phyloP scores from a whole-genome alignment of 2,888 invertebrate genomes.

The Lottia scabra region DNA sequence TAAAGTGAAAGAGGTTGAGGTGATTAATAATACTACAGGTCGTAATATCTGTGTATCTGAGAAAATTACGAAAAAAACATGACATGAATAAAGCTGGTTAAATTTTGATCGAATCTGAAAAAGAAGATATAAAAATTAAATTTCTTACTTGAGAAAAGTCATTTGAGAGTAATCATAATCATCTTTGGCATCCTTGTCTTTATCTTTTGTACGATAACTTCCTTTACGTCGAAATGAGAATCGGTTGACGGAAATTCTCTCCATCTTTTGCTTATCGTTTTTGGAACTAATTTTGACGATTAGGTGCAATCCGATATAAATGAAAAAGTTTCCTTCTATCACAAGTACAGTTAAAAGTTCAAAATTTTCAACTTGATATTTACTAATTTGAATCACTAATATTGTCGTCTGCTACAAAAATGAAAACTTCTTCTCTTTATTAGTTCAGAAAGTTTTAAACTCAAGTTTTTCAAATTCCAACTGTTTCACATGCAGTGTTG shows the following conservation, averaged over 20 bases:
- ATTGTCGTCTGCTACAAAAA: no score
- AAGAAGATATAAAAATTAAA: neutral
- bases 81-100: no score
- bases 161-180: constrained; percentile 42
- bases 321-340: no score
- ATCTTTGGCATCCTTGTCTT: constrained; percentile 40
- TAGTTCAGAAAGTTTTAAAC: no score
- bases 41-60: no score
- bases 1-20: no score
- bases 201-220: constrained; percentile 53
- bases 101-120: neutral
- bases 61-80: no score
- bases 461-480: no score
- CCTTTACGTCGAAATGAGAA: constrained; percentile 63
- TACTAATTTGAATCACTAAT: neutral
- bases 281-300: neutral
- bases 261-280: constrained; percentile 41
- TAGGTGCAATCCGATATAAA: no score
- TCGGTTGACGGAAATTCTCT: constrained; percentile 58
- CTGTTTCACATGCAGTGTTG: no score
- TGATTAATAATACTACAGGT: no score
- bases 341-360: neutral
- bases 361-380: neutral
- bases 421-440: no score
- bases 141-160: constrained; percentile 48